A percentile compares a stretch with the other conserved stretches of the same genome.
Evolutionary conservation across 2,888 invertebrate species (phyloP).

Genomic region (Crepidodera aurea): DNA sequence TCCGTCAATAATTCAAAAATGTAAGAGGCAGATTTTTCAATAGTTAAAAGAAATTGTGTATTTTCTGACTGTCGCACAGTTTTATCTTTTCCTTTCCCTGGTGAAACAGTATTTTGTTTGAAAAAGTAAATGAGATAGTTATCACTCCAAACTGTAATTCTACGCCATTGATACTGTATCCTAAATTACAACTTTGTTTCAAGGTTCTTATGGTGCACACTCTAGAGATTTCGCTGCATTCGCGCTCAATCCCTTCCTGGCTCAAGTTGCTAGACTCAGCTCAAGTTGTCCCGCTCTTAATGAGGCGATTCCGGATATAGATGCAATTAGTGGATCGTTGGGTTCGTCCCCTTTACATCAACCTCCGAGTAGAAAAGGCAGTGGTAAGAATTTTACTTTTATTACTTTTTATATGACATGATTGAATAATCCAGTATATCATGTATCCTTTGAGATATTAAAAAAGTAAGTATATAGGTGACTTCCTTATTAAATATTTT

Average conservation of each 20-base stretch:
- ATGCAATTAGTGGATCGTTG: constrained; percentile 59
- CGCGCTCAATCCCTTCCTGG: constrained; percentile 58
- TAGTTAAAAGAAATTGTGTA: too few relatives aligned
- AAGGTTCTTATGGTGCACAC: constrained; percentile 46
- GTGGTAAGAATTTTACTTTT: constrained; percentile 64
- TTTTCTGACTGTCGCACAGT: too few relatives aligned
- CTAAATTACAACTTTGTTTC: constrained; percentile 12
- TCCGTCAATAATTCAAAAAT: too few relatives aligned
- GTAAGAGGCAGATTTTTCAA: too few relatives aligned
- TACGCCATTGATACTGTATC: too few relatives aligned
- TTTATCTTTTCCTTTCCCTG: too few relatives aligned
- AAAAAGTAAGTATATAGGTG: too few relatives aligned
- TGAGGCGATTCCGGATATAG: constrained; percentile 62
- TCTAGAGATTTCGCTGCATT: constrained; percentile 56
- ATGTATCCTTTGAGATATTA: too few relatives aligned
- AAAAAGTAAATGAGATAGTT: too few relatives aligned
- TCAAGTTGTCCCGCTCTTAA: constrained; percentile 78
- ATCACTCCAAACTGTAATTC: too few relatives aligned
- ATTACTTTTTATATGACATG: not conserved
- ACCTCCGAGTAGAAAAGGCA: constrained; percentile 70
- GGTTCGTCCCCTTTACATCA: constrained; percentile 61
- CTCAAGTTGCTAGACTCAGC: constrained; percentile 67
- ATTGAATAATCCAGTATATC: not conserved
- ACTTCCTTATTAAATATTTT: too few relatives aligned
- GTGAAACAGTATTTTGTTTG: too few relatives aligned